Base-by-base conservation (phyloP, 2,113 vertebrate species). In the Pseudolaguvia tuberculata region DNA sequence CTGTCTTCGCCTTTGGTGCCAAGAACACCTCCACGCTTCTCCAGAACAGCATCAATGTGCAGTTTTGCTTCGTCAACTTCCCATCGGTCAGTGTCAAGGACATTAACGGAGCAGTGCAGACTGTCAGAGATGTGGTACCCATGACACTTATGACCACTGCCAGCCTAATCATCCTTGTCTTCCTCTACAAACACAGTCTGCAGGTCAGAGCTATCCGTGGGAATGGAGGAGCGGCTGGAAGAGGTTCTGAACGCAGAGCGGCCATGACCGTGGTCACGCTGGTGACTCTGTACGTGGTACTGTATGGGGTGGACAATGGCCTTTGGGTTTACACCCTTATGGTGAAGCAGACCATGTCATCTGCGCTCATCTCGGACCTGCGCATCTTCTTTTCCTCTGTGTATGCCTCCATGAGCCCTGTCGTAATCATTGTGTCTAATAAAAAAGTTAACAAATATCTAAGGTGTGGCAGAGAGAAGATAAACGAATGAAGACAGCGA, bases 261-360 rank as follows among this genome's bases (percentile, higher is more conserved):
- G 87, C 89, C n/a, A 84, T 90, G 75, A 82, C 85, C 0, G 89
- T 92, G 20, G 83, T 89, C 0, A 78, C 87, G 0, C 81, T 91
- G 5, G 87, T 92, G 56, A 87, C 82, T 4, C 58, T 92, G 56
- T 91, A 90, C 21, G 82, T 91, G 62, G 50, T 87, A 20, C 75
- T 92, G 27, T 91, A 89, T 4, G 88, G 89, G 1, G 82, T 89
- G 8, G 90, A 92, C 73, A 91, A 88, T 0, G 88, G 86, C 3
- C 83, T 91, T 4, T 92, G 90, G 90, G 86, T 93, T 2, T 90
- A 92, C 77, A 91, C 89, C 5, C 82, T 91, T 12, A 86, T 85
- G 1, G 78, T 89, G n/a, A 85, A 51, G 8, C 72, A 80, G 55
- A 89, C 88, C 8, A 80, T 90, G 86, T 58, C 23, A 0, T 87